Conservation (phyloP, 2,113 vertebrate species). For the Okapia johnstoni region DNA sequence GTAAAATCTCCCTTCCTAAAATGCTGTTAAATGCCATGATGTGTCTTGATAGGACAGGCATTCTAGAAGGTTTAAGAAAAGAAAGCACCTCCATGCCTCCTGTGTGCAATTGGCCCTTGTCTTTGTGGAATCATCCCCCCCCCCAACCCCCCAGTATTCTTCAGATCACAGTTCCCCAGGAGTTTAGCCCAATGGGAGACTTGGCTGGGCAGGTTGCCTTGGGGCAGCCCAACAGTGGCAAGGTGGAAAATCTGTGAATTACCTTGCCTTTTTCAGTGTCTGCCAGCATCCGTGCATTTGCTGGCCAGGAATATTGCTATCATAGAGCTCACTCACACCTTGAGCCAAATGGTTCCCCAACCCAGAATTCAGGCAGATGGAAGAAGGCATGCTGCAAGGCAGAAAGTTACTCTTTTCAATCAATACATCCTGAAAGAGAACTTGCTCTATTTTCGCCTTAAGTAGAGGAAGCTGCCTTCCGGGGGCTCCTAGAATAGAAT, state of each 20-base stretch:
- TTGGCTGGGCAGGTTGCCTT: background rate
- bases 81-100: background rate
- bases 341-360: background rate
- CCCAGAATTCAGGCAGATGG: background rate
- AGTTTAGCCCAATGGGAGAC: background rate
- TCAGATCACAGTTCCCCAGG: background rate
- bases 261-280: background rate
- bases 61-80: background rate
- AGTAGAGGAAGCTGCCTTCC: background rate
- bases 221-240: background rate
- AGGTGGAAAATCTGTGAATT: background rate
- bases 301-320: background rate
- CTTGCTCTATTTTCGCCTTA: background rate
- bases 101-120: background rate
- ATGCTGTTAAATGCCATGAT: background rate
- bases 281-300: background rate
- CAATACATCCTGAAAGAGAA: background rate
- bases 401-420: background rate
- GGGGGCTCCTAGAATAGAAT: background rate
- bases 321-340: background rate
- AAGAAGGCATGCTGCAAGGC: background rate
- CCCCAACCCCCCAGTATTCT: background rate
- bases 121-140: too few species aligned
- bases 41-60: background rate
- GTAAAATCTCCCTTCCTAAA: background rate